Base-by-base conservation (phyloP, 2,888 invertebrate genomes). In the Brachyptera putata region DNA sequence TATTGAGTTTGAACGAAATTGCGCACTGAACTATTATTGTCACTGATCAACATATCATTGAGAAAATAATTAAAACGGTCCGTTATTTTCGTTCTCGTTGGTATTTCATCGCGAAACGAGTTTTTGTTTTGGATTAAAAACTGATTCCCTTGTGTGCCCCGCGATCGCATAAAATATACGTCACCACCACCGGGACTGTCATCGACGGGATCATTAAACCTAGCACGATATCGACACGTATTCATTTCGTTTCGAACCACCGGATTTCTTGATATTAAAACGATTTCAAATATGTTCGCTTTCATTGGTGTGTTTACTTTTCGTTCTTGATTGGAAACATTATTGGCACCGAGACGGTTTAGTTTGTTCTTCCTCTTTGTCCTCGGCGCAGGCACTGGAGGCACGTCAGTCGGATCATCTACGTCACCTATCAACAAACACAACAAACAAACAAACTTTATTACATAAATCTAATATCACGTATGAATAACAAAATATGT, bases 371-470 rank as follows among this genome's bases (percentile, higher is more conserved):
- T 59, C 46, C 9, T 60, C 48, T 60, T 60, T 4, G 26, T 26
- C 41, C 56, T 56, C 7, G 60, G 56, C 13, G 60, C 55, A 46
- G 60, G 60, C 25, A 37, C 49, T 34, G 56, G 56, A 21, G 30
- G 26, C 13, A 30, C 22, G 1, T 22, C 24, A 4, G 1, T n/a
- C 41, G 41, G 7, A 30, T 2, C 41, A 7, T n/a, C n/a, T n/a
- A n/a, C n/a, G n/a, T n/a, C n/a, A n/a, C n/a, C n/a, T n/a, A n/a
- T n/a, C n/a, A n/a, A n/a, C n/a, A n/a, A n/a, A n/a, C n/a, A 30
- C 30, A 30, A 30, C 5, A 30, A 5, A 30, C 11, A 30, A 7
- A 30, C 11, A 30, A 30, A 30, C 5, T 30, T 7, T 7, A 7
- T 5, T 7, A 30, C 5, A 30, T 5, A 30, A 30, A 30, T 7